A percentile compares a stretch with the other conserved stretches of the same genome.
Evolutionary conservation across 2,113 vertebrate species (phyloP).

Genomic region (Pogonocichla stellata): DNA sequence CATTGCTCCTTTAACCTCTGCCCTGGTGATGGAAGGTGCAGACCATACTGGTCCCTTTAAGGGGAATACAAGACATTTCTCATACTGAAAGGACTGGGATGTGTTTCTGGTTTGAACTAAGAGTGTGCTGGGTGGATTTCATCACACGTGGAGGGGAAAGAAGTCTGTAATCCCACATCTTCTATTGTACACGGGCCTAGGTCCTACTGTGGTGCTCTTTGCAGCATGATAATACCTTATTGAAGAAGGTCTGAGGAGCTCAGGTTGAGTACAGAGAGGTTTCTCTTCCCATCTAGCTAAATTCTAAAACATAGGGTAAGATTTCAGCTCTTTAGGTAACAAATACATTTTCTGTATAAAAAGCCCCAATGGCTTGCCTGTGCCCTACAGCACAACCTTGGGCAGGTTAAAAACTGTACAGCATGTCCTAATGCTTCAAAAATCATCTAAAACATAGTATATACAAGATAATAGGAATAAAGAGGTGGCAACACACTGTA

Average conservation of each 20-base stretch:
- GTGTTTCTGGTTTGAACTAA: neutral
- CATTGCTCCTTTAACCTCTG: neutral
- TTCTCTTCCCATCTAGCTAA: neutral
- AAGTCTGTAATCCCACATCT: neutral
- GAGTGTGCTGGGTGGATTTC: neutral
- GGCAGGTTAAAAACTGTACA: neutral
- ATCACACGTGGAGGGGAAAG: neutral
- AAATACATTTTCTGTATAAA: neutral
- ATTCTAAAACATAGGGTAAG: neutral
- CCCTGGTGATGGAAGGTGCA: neutral
- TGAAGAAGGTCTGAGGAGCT: neutral
- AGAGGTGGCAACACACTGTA: neutral
- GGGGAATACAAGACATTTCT: neutral
- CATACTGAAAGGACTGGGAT: neutral
- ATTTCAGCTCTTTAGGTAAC: neutral
- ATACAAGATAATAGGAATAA: neutral
- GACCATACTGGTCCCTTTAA: neutral
- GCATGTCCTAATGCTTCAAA: neutral
- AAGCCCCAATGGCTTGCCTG: neutral
- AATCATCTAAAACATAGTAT: neutral
- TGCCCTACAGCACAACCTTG: neutral
- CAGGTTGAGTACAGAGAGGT: neutral
- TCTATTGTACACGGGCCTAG: rapidly evolving
- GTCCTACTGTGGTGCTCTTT: neutral
- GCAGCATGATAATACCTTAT: neutral